These are phyloP conservation scores for Campodea augens DNA, from an alignment of 1,140 invertebrate genomes.

Conservation along the genomic window DNA sequence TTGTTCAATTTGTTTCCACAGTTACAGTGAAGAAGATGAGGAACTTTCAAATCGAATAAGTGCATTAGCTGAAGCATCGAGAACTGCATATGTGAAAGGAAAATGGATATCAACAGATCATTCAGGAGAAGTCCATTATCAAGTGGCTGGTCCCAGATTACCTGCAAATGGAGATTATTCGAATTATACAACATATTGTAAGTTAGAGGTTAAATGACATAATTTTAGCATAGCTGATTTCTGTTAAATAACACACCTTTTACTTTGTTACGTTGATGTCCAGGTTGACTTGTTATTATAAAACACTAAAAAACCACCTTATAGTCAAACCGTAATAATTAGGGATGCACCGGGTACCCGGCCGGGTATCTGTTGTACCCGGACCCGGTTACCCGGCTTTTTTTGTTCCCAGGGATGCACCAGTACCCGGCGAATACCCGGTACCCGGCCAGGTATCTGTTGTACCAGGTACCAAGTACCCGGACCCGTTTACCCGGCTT, in stretches of 20 bases:
- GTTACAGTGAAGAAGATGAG: constrained; percentile 30
- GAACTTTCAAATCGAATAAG: constrained; percentile 40
- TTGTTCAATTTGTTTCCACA: no score
- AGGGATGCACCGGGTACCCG: no score
- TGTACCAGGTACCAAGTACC: no score
- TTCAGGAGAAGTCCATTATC: constrained; percentile 43
- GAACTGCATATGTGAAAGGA: constrained; percentile 49
- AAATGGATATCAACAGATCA: constrained; percentile 47
- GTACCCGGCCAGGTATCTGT: no score
- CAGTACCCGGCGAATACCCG: no score
- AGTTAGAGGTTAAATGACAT: constrained; percentile 7
- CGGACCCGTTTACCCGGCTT: no score
- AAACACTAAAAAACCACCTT: no score
- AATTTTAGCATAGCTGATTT: constrained; percentile 14
- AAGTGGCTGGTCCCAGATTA: constrained; percentile 50
- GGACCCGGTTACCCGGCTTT: no score
- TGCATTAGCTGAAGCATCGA: constrained; percentile 52
- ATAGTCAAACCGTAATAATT: no score
- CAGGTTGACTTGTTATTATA: neutral
- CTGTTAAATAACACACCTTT: constrained; percentile 4
- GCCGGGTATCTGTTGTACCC: no score
- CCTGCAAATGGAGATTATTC: constrained; percentile 59
- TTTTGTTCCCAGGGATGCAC: no score
- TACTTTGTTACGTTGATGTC: neutral
- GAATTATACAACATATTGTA: constrained; percentile 51